Evolutionary conservation across 1,140 invertebrate genomes (phyloP).

Genomic region (Papilio dardanus): DNA sequence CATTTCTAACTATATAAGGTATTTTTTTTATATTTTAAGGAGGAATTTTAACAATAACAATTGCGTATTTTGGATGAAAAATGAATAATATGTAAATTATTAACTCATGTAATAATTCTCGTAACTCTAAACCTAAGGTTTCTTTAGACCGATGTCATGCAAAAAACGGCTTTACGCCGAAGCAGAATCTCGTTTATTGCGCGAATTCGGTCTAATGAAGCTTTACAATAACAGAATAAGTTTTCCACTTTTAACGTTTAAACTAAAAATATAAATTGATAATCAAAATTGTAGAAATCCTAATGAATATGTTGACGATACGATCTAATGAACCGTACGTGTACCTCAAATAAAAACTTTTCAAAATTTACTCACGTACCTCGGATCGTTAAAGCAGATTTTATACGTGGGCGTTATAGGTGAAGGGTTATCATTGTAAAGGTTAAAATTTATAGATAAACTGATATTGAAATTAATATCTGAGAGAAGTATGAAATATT

Average conservation of each 20-base stretch:
- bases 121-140: too few relatives aligned
- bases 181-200: too few relatives aligned
- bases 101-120: too few relatives aligned
- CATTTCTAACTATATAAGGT: neutral
- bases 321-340: slow-evolving; percentile 9
- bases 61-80: too few relatives aligned
- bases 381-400: slow-evolving; percentile 5
- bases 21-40: neutral
- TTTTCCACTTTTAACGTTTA: neutral
- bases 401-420: slow-evolving; percentile 8
- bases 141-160: too few relatives aligned
- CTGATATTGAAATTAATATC: too few relatives aligned
- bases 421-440: slow-evolving; percentile 6
- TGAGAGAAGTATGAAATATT: too few relatives aligned
- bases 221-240: too few relatives aligned
- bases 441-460: neutral
- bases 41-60: too few relatives aligned
- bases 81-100: too few relatives aligned
- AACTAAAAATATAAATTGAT: slow-evolving; percentile 5
- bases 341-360: neutral
- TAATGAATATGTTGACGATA: neutral
- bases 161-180: too few relatives aligned
- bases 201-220: too few relatives aligned
- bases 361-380: slow-evolving; percentile 20
- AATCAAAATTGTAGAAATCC: neutral